Evolutionary conservation across 2,797 vertebrate species (phyloP).

Genomic region (Ispidina picta): DNA sequence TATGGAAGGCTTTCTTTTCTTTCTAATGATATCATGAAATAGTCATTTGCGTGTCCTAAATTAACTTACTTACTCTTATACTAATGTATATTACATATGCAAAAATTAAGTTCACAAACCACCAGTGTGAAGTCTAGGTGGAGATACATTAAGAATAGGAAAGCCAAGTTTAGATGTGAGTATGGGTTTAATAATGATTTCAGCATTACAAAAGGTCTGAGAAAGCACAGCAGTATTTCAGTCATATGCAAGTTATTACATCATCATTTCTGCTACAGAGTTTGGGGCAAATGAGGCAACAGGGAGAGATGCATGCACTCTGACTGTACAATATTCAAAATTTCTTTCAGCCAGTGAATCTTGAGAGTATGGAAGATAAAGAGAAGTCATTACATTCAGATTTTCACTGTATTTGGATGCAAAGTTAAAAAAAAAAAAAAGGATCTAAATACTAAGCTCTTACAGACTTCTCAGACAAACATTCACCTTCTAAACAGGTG

Average conservation of each 20-base stretch:
- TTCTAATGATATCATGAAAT: neutral
- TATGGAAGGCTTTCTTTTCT: neutral
- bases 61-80: neutral
- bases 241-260: neutral
- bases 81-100: neutral
- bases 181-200: conserved; percentile 8
- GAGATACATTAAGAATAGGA: neutral
- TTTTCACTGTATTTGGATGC: conserved; percentile 36
- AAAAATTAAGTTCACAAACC: conserved; percentile 7
- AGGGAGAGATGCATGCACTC: neutral
- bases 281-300: conserved; percentile 19
- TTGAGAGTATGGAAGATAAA: conserved; percentile 43
- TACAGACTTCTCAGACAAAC: neutral
- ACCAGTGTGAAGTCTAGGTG: neutral
- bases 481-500: conserved; percentile 11
- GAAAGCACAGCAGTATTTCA: conserved; percentile 3
- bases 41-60: neutral
- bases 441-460: conserved; percentile 10
- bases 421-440: conserved; percentile 36
- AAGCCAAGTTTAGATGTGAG: neutral
- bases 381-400: conserved; percentile 39
- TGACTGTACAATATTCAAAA: neutral
- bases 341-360: neutral
- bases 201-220: neutral
- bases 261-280: neutral